Percentiles rank a stretch among this genome's conserved stretches.
These are phyloP conservation scores for Diarsia mendica DNA, from an alignment of 2,888 invertebrate genomes.

Conservation along the genomic window DNA sequence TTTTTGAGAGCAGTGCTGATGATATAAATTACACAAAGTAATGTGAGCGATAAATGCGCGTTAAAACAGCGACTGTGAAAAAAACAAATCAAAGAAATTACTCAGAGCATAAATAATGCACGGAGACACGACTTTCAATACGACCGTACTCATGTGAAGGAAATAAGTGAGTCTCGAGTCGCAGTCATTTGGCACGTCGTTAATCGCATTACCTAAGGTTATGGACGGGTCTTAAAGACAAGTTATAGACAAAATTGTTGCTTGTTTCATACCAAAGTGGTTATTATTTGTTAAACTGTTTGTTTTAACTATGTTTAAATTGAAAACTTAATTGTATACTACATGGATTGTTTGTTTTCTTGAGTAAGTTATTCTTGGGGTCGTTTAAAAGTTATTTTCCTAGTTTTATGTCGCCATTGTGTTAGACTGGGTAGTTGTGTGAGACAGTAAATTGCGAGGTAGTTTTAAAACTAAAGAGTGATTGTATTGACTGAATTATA, in stretches of 20 bases:
- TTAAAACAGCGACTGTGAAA: neutral
- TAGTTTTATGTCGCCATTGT: constrained; percentile 12
- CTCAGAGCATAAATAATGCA: neutral
- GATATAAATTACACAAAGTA: too few relatives aligned
- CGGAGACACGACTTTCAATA: neutral
- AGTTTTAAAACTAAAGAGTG: neutral
- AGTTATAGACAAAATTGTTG: constrained; percentile 15
- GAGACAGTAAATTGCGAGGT: neutral
- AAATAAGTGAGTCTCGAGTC: too few relatives aligned
- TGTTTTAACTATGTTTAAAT: constrained; percentile 24
- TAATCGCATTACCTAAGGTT: neutral
- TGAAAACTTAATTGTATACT: constrained; percentile 13
- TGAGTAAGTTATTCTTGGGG: constrained; percentile 36
- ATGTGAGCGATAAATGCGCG: too few relatives aligned
- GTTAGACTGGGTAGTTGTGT: neutral
- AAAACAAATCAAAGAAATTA: neutral
- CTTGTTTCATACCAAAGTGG: constrained; percentile 8
- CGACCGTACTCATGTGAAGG: neutral
- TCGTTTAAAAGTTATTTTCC: constrained; percentile 4
- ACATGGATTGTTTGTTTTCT: constrained; percentile 19
- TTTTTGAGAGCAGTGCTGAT: too few relatives aligned
- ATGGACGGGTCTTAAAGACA: neutral
- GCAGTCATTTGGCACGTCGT: neutral
- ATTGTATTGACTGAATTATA: neutral
- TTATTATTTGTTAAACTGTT: constrained; percentile 45